Evolutionary conservation across 2,888 invertebrate genomes (phyloP).

Genomic region (Acrobasis consociella): DNA sequence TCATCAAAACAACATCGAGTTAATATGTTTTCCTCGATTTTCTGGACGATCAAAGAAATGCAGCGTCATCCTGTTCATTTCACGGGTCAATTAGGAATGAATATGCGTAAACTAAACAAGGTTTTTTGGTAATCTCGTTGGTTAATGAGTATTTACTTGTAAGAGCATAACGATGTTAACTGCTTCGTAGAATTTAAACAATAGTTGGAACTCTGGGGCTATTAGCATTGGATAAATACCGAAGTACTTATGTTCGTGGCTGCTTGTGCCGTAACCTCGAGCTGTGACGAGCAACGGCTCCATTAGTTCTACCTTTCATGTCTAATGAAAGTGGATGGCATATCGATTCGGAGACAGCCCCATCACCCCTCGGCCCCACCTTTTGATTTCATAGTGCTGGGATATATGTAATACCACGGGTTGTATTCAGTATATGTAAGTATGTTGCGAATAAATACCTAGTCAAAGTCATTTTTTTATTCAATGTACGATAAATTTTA

Average conservation of each 20-base stretch:
- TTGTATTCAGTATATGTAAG: not conserved
- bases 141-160: not conserved
- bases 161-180: not conserved
- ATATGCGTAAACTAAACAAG: not conserved
- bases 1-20: slow-evolving; percentile 17
- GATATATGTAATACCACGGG: not conserved
- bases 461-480: no score
- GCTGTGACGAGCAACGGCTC: slow-evolving; percentile 2
- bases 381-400: not conserved
- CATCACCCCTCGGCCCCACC: slow-evolving; percentile 5
- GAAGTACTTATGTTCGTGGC: not conserved
- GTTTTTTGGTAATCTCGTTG: not conserved
- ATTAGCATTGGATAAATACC: not conserved
- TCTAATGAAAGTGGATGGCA: slow-evolving; percentile 18
- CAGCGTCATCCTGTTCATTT: not conserved
- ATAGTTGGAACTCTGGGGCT: not conserved
- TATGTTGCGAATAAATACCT: no score
- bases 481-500: no score
- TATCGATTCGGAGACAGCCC: slow-evolving; percentile 19
- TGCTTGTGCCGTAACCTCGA: slow-evolving; percentile 15
- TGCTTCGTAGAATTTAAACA: not conserved
- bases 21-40: not conserved
- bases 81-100: not conserved
- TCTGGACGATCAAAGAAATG: not conserved
- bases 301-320: slow-evolving; percentile 12